Conservation (phyloP, 2,797 vertebrate species). For the Nasua narica region DNA sequence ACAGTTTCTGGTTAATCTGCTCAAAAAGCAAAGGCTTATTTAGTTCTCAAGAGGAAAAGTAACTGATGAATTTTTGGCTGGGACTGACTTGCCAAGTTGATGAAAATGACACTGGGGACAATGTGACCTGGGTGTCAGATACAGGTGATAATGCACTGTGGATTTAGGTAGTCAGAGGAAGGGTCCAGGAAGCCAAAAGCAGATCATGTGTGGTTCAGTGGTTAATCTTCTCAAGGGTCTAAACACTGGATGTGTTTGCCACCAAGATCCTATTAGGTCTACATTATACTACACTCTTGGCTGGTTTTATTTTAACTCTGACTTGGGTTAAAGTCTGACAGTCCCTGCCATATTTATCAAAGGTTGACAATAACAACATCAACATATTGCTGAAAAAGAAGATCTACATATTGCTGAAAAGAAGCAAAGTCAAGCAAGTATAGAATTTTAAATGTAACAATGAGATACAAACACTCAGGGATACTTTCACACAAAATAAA, state of each 20-base stretch:
- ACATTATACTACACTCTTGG: not conserved
- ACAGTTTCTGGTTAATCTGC: not conserved
- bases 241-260: not conserved
- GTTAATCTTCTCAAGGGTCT: not conserved
- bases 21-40: not conserved
- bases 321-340: not conserved
- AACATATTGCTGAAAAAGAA: not conserved
- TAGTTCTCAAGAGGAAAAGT: slow-evolving; percentile 17
- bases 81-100: not conserved
- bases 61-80: not conserved
- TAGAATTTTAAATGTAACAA: slow-evolving; percentile 12
- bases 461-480: not conserved
- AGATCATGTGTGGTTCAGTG: not conserved
- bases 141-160: not conserved
- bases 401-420: not conserved
- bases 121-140: not conserved
- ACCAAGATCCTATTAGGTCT: not conserved
- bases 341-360: not conserved
- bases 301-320: slow-evolving; percentile 7
- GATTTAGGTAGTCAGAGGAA: not conserved
- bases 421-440: not conserved
- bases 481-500: not conserved
- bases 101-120: not conserved
- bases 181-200: not conserved
- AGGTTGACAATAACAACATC: not conserved